Evolutionary conservation across 2,113 vertebrate genomes (phyloP).

Genomic region (Hippolais icterina): DNA sequence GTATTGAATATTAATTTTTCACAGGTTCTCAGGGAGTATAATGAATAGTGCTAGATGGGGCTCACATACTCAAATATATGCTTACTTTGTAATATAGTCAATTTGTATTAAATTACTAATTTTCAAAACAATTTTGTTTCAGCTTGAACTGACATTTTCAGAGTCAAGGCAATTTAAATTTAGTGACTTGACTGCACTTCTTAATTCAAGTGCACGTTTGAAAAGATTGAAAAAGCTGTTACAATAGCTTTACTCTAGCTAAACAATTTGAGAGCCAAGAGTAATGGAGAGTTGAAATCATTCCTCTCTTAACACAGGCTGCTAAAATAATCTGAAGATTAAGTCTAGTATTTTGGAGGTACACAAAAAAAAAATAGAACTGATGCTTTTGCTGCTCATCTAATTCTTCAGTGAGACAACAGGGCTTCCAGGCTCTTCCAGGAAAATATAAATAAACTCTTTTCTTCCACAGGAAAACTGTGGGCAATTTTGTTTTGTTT

Average conservation of each 20-base stretch:
- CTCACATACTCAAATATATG: conserved; percentile 38
- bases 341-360: background rate
- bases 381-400: background rate
- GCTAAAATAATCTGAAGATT: background rate
- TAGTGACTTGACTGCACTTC: conserved; percentile 55
- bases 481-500: background rate
- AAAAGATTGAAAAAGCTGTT: conserved; percentile 58
- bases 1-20: conserved; percentile 39
- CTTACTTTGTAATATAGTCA: conserved; percentile 44
- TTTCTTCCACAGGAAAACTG: background rate
- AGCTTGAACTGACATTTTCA: conserved; percentile 60
- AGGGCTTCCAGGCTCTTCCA: background rate
- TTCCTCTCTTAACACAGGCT: background rate
- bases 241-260: conserved; percentile 29
- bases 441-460: background rate
- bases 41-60: conserved; percentile 16
- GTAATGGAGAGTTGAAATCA: background rate
- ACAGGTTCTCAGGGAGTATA: conserved; percentile 5
- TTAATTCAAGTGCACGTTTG: conserved; percentile 56
- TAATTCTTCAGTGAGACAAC: background rate
- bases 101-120: conserved; percentile 63
- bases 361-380: background rate
- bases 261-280: conserved; percentile 2
- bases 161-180: conserved; percentile 63
- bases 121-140: conserved; percentile 67